Base-by-base conservation (phyloP, 1,140 invertebrate species). In the Leptinotarsa lineolata region DNA sequence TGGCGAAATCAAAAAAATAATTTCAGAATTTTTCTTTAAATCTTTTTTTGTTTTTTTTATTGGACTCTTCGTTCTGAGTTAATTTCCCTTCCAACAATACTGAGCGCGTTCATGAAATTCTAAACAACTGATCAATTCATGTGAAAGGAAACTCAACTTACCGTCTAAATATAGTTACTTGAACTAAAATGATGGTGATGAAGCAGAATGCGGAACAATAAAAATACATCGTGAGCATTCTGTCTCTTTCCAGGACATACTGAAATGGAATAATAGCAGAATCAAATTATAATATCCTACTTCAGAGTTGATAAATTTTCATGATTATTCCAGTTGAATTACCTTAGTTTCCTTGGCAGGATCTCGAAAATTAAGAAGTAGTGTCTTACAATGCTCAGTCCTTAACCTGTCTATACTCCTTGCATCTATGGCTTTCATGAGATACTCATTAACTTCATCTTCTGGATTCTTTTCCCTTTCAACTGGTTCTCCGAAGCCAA, bases 371-470 rank as follows among this genome's bases (percentile, higher is more conserved):
- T 91, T 93, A 8, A 97, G 88, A 16, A 95, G 88, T 82, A 96
- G 89, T 0, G 91, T 89, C 16, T 90, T 90, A 79, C 95, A 96
- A 83, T 97, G 94, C 77, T 97, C 93, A 0, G 91, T 89, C 46
- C 94, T 88, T 12, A 97, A 88, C 67, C 92, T 89, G 85, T 98
- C 95, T 65, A 97, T 95, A 81, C 94, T 96, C n/a, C 95, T 88
- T 0, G 95, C 95, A 85, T 97, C 95, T 73, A 98, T 98, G 1
- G 96, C 96, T 66, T 93, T 90, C 87, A 95, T 94, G 46, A 98
- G 86, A 84, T 98, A 98, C 75, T 97, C 96, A 82, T 97, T 97
- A 1, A 97, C 95, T 86, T 97, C 95, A 74, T 96, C 95, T 76
- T 96, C 93, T 0, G 93, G 92, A 82, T 94, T 91, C 83, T 93